Percentiles rank a stretch among this genome's conserved stretches.
These are phyloP conservation scores for Gadopsis bispinosus DNA, from an alignment of 2,797 vertebrate species.

Conservation along the genomic window DNA sequence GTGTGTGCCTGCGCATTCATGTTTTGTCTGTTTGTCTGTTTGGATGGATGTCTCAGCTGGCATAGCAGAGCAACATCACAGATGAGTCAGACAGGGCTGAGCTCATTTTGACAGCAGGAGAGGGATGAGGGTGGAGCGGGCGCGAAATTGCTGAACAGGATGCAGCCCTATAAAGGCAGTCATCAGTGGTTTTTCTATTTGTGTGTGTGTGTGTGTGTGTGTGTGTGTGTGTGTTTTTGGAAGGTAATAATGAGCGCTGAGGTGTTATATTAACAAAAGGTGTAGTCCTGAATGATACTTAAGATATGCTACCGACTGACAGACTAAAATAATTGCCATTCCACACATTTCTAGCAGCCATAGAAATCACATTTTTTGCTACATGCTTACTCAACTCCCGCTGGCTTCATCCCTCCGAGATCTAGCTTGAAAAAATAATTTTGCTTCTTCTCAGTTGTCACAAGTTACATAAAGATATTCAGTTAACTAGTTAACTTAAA, in stretches of 20 bases:
- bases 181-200: constrained; percentile 23
- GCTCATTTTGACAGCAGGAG: constrained; percentile 52
- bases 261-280: constrained; percentile 18
- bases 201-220: not conserved
- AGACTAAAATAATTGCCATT: constrained; percentile 30
- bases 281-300: not conserved
- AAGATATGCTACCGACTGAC: not conserved
- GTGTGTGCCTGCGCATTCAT: constrained; percentile 46
- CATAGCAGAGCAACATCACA: constrained; percentile 64
- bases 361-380: constrained; percentile 40
- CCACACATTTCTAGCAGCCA: constrained; percentile 20
- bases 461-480: constrained; percentile 48
- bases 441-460: constrained; percentile 55
- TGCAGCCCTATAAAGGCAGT: constrained; percentile 37
- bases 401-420: constrained; percentile 54
- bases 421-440: constrained; percentile 51
- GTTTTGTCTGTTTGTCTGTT: constrained; percentile 65
- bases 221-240: not conserved
- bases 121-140: constrained; percentile 19
- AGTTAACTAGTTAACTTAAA: constrained; percentile 44
- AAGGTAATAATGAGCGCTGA: constrained; percentile 15
- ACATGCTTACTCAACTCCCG: constrained; percentile 42
- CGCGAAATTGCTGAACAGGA: constrained; percentile 38
- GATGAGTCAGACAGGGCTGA: constrained; percentile 68
- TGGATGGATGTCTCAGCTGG: constrained; percentile 73